Evolutionary conservation across 2,888 invertebrate genomes (phyloP).

Genomic region (Tenthredo notha): DNA sequence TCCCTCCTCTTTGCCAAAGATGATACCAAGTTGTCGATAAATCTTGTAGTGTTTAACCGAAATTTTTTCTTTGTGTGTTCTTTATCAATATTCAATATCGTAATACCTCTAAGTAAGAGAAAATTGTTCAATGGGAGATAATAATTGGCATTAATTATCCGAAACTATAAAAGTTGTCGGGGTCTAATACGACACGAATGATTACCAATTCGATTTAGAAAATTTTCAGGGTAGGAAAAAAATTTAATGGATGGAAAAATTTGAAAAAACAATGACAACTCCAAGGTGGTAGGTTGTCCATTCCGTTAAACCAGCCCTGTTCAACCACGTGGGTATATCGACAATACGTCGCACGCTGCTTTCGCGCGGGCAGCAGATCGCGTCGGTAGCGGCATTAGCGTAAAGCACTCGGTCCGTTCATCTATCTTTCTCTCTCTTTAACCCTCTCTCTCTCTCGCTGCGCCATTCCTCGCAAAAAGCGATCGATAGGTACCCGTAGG

Average conservation of each 20-base stretch:
- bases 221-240: not conserved
- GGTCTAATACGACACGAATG: not conserved
- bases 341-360: conserved; percentile 44
- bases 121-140: not conserved
- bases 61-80: not conserved
- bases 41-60: not conserved
- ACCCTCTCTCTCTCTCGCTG: conserved; percentile 1
- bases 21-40: conserved; percentile 28
- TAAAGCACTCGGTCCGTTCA: conserved; percentile 42
- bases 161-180: no score
- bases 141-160: not conserved
- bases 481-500: conserved; percentile 52
- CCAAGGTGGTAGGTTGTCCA: not conserved
- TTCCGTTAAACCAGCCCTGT: conserved; percentile 12
- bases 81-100: not conserved
- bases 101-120: not conserved
- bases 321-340: conserved; percentile 35
- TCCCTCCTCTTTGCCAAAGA: conserved; percentile 6
- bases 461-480: conserved; percentile 37
- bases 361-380: conserved; percentile 25
- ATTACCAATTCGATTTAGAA: not conserved
- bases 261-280: not conserved
- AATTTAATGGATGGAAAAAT: conserved; percentile 2
- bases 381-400: conserved; percentile 43
- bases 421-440: not conserved